Percentiles rank a stretch among this genome's conserved stretches.
Evolutionary conservation across 2,113 vertebrate species (phyloP).

Genomic region (human (Homo sapiens)): GRCh38 chr20:63882001-63882500

Average conservation of each 20-base stretch:
- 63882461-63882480: no score
- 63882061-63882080: background rate
- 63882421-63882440: background rate
- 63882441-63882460: background rate
- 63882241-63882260: background rate
- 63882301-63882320: background rate
- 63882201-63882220: background rate
- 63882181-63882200: background rate
- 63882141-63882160: accelerated
- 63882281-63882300: background rate
- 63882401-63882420: background rate
- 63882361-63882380: background rate
- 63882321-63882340: background rate
- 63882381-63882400: background rate
- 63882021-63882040: background rate
- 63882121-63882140: background rate
- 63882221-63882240: background rate
- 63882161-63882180: accelerated
- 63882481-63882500: background rate
- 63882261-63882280: constrained; percentile 65
- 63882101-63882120: background rate
- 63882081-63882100: background rate
- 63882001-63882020: background rate
- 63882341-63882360: background rate
- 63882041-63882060: background rate